Base-by-base conservation (phyloP, 2,113 vertebrate genomes). In the Paracanthobrama guichenoti region DNA sequence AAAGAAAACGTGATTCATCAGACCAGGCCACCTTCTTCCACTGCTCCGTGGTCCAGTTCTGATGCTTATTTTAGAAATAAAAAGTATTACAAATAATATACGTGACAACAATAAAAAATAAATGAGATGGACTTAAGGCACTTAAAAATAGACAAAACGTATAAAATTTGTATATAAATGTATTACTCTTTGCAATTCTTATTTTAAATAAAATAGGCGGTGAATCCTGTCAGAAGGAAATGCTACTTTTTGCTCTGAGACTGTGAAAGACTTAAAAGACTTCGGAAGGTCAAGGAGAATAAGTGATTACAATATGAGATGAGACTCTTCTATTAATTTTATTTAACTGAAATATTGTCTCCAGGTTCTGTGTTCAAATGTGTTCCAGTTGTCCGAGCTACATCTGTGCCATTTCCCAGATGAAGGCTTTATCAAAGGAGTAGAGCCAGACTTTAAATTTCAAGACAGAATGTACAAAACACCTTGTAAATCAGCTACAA, bases 401-500 rank as follows among this genome's bases (percentile, higher is more conserved):
- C 50, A 24, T 31, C 24, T 80, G 60, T 1, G 16, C 7, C 9
- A 13, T 35, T 67, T 80, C 79, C 60, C 26, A 50, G 78, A 28
- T 1, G 1, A 1, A 46, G 55, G 10, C 44, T 48, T 66, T 22
- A 79, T 46, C 42, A 79, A 79, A 48, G 44, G 24, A 18, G 6
- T 46, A 48, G 16, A 48, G 10, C 14, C 24, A 50, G 26, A 39
- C 24, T 66, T 80, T 80, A 66, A n/a, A 28, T 12, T 53, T 53
- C 42, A 28, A 75, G 24, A 6, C 60, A 48, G 60, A 77, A 31
- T 48, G 16, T 18, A 50, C 13, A 35, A 67, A 71, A 71, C 79
- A 81, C 62, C 44, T n/a, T 46, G 44, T 80, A 67, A 80, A 80
- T 80, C 78, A 50, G 78, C 77, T 79, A 14, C 10, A 59, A 18